A percentile compares a stretch with the other conserved stretches of the same genome.
These are phyloP conservation scores for Heliconius aoede DNA, from an alignment of 2,888 invertebrate genomes.

Conservation along the genomic window DNA sequence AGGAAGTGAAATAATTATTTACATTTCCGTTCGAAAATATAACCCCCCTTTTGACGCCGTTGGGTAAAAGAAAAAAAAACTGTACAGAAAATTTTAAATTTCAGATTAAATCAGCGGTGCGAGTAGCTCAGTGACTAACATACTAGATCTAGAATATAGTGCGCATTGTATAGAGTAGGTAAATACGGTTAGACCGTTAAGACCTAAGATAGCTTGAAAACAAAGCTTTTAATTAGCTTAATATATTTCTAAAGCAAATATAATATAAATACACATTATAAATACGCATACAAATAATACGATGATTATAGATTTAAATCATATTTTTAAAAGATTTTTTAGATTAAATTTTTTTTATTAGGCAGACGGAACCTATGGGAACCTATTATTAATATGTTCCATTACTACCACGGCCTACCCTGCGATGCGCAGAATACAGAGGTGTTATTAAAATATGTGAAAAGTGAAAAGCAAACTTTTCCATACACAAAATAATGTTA, in stretches of 20 bases:
- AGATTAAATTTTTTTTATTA: too few relatives aligned
- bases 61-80: background rate
- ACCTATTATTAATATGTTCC: background rate
- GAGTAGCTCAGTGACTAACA: conserved; percentile 22
- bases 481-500: background rate
- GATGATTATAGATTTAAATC: too few relatives aligned
- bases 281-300: too few relatives aligned
- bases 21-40: too few relatives aligned
- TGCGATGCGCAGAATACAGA: too few relatives aligned
- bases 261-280: background rate
- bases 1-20: too few relatives aligned
- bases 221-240: conserved; percentile 32
- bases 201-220: conserved; percentile 30
- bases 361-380: background rate
- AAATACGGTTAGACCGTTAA: conserved; percentile 17
- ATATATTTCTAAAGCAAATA: background rate
- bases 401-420: too few relatives aligned
- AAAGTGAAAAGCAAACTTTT: background rate
- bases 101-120: background rate
- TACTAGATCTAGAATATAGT: conserved; percentile 6
- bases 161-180: conserved; percentile 13
- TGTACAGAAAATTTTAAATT: background rate
- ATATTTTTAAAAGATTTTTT: too few relatives aligned
- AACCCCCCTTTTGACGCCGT: background rate
- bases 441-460: background rate